Base-by-base conservation (phyloP, 2,888 invertebrate species). In the Xanthorhoe designata region DNA sequence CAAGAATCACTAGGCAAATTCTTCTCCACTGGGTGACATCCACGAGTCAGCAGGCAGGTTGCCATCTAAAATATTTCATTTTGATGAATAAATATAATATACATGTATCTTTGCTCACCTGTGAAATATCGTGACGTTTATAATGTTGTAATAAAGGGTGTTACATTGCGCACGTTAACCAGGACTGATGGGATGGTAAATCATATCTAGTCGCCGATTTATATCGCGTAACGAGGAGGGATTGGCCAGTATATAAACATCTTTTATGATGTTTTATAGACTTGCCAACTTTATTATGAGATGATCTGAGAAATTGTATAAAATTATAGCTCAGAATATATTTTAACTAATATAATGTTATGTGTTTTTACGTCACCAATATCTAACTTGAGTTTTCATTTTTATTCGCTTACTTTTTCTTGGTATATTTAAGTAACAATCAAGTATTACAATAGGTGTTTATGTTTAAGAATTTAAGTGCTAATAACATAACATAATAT, bases 161-260 rank as follows among this genome's bases (percentile, higher is more conserved):
- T 75, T 81, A 82, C 90, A 89, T 91, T 86, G 84, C 89, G 91
- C 90, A 88, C 79, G 67, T 80, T 92, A 93, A 93, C 91, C 84
- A 91, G 82, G 85, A 92, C 80, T 91, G 92, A 93, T 93, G 93
- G 82, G 85, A 81, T 83, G 88, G 88, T 93, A 92, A 89, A 92
- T 93, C 93, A 92, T 88, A 91, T 90, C 90, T 88, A 89, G 80
- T 86, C 85, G 83, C 88, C 91, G 90, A 91, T 90, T 91, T 90
- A 92, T 90, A 89, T 86, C 83, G 91, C 88, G 87, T 92, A 92
- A 91, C 87, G 83, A 83, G 81, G 80, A 88, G 80, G 83, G 84
- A 89, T 87, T 79, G 85, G 81, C 76, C 75, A 81, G 81, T 91
- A 90, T 91, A 92, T 90, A 91, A 82, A 86, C 82, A 80, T 83